Conservation (phyloP, 2,888 invertebrate species). For the Busseola fusca region DNA sequence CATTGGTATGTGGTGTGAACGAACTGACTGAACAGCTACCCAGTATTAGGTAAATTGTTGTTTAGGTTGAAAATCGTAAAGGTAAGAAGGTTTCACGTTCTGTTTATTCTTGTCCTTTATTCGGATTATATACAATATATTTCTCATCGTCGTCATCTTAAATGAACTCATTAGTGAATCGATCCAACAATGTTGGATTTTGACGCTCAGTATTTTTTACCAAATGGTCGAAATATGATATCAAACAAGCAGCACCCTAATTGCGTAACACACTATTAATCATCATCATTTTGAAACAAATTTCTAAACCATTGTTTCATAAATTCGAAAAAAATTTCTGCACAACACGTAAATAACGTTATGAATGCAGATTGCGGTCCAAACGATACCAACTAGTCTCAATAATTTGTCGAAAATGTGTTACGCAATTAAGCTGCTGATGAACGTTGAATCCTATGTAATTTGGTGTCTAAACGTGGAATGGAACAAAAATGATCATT, state of each 20-base stretch:
- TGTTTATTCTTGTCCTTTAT: neutral
- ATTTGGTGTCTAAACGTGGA: neutral
- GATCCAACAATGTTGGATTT: neutral
- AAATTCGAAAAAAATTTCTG: no score
- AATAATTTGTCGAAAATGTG: no score
- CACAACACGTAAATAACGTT: no score
- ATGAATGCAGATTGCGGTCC: no score
- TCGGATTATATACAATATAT: no score
- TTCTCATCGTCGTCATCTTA: neutral
- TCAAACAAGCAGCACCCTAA: neutral
- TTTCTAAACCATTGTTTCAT: no score
- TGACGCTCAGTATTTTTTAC: neutral
- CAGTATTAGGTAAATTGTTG: slow-evolving; percentile 3
- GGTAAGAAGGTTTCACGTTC: neutral
- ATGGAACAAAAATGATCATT: neutral
- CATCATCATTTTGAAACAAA: no score
- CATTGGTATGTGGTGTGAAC: slow-evolving; percentile 24
- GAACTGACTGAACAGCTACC: slow-evolving; percentile 27
- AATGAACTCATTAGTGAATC: no score
- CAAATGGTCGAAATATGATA: neutral
- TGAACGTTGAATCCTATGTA: neutral
- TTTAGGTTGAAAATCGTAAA: neutral
- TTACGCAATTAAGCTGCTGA: no score
- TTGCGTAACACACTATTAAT: no score
- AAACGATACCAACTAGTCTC: no score